phyloP scores from a whole-genome alignment of 1,140 invertebrate species.

The Augochlora pura region DNA sequence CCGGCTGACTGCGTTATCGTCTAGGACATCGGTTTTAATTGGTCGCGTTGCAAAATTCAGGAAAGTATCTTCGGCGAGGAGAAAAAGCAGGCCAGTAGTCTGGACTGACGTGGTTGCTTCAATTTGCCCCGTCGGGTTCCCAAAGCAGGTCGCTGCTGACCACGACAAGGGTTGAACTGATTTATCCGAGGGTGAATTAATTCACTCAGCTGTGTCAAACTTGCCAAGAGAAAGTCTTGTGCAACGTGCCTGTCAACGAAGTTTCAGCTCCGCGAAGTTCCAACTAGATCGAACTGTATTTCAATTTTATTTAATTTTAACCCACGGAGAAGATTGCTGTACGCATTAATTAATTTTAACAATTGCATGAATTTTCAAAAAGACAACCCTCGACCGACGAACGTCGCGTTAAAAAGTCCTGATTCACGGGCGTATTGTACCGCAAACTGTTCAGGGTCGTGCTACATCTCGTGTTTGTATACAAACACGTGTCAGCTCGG shows the following conservation, averaged over 20 bases:
- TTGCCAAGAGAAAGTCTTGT: neutral
- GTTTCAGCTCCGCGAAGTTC: too few relatives aligned
- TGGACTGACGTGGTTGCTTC: neutral
- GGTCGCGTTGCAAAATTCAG: neutral
- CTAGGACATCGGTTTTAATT: neutral
- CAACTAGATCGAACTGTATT: too few relatives aligned
- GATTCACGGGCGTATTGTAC: too few relatives aligned
- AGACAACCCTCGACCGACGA: too few relatives aligned
- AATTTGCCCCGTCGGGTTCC: neutral
- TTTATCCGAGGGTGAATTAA: neutral
- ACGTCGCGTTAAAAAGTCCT: too few relatives aligned
- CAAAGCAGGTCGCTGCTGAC: neutral
- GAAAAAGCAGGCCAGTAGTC: neutral
- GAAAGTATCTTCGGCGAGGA: neutral
- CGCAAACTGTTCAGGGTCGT: neutral
- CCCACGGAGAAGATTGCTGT: too few relatives aligned
- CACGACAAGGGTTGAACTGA: neutral
- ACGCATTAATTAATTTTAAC: too few relatives aligned
- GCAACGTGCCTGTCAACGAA: too few relatives aligned
- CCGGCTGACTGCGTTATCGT: too few relatives aligned
- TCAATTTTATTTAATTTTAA: too few relatives aligned
- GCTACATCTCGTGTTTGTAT: neutral
- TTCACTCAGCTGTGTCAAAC: neutral
- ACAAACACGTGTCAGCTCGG: neutral
- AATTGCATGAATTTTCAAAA: too few relatives aligned